Conservation (phyloP, 35 echinoderm and acorn worm genomes). For the Acanthaster planci region DNA sequence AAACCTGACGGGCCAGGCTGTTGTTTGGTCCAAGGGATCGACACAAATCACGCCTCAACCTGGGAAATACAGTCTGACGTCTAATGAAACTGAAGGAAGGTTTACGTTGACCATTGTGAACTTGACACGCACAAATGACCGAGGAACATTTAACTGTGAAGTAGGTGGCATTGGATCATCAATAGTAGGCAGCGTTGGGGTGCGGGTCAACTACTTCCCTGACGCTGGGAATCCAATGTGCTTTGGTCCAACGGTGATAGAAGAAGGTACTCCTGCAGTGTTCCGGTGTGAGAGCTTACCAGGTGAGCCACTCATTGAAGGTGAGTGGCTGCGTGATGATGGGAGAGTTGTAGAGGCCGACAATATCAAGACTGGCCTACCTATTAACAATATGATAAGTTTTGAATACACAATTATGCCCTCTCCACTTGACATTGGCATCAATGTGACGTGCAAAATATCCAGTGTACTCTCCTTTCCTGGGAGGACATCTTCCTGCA, state of each 20-base stretch:
- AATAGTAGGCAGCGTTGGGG: no score
- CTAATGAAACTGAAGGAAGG: not conserved
- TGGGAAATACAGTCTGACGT: not conserved
- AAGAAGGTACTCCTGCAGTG: not conserved
- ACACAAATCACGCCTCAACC: not conserved
- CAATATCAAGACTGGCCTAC: no score
- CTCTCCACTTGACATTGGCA: not conserved
- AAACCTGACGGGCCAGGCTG: not conserved
- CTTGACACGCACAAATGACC: not conserved
- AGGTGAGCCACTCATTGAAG: not conserved
- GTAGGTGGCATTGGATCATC: not conserved
- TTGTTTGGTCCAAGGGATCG: not conserved
- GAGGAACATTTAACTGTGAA: not conserved
- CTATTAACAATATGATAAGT: not conserved
- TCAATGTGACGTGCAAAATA: not conserved
- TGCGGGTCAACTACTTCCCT: conserved; percentile 20
- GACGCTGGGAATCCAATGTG: conserved; percentile 9
- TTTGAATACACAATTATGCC: not conserved
- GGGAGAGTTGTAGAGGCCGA: no score
- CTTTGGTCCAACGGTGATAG: not conserved
- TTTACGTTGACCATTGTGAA: not conserved
- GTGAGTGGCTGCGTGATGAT: not conserved
- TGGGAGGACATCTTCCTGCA: not conserved
- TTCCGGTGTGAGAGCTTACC: conserved; percentile 14
- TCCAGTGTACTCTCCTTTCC: not conserved